phyloP scores from a whole-genome alignment of 1,140 invertebrate species.

The Drosophila paulistorum region DNA sequence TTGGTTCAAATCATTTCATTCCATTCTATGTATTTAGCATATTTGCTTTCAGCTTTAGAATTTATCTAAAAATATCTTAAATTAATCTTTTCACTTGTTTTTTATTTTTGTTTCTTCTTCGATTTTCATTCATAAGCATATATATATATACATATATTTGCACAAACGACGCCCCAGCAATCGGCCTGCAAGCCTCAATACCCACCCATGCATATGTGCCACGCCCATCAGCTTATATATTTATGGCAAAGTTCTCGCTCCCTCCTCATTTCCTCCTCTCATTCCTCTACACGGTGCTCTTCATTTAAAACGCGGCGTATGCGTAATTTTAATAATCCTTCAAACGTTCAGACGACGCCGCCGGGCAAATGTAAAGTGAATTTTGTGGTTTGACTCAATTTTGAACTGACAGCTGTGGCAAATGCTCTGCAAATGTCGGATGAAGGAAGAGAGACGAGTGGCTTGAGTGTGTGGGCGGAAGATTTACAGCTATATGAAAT shows the following conservation, averaged over 20 bases:
- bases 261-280: background rate
- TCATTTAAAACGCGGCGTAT: conserved; percentile 78
- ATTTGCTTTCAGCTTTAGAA: background rate
- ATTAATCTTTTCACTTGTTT: background rate
- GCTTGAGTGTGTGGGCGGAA: conserved; percentile 1
- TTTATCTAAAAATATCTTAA: conserved; percentile 5
- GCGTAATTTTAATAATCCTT: conserved; percentile 80
- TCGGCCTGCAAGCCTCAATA: background rate
- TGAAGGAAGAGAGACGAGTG: too few relatives aligned
- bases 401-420: conserved; percentile 63
- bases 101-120: background rate
- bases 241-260: background rate
- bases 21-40: background rate
- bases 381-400: conserved; percentile 79
- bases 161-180: background rate
- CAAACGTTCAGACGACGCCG: conserved; percentile 55
- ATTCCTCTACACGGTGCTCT: conserved; percentile 31
- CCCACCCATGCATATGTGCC: background rate
- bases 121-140: conserved; percentile 8
- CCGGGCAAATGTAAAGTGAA: conserved; percentile 70
- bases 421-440: conserved; percentile 19
- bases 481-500: conserved; percentile 60
- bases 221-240: conserved; percentile 7
- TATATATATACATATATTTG: background rate
- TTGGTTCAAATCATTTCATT: background rate